Conservation (phyloP, 1,140 invertebrate species). For the Drosophila parabipectinata region DNA sequence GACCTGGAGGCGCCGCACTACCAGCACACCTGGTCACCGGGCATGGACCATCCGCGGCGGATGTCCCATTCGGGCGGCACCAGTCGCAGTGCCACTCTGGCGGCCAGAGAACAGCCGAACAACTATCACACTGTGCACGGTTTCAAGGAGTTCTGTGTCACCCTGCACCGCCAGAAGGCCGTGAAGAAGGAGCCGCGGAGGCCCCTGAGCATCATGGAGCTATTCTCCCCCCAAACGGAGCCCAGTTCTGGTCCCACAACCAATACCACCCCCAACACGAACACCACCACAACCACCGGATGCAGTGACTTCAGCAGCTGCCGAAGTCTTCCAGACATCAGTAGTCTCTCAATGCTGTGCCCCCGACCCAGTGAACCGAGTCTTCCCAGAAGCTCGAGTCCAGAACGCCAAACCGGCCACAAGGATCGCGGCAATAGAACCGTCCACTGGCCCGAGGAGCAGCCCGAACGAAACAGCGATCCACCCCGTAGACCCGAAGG, state of each 20-base stretch:
- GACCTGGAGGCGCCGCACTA: constrained; percentile 34
- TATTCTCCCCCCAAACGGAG: constrained; percentile 26
- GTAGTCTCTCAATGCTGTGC: constrained; percentile 1
- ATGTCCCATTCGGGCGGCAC: background rate
- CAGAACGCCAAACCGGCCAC: background rate
- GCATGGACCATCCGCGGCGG: background rate
- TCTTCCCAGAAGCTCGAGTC: background rate
- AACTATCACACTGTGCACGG: constrained; percentile 69
- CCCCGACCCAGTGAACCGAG: background rate
- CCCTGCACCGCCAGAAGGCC: constrained; percentile 51
- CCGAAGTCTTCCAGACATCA: constrained; percentile 51
- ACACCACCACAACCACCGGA: background rate
- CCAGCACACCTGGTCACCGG: constrained; percentile 53
- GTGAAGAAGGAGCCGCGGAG: background rate
- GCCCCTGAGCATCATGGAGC: constrained; percentile 39
- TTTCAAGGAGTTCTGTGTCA: constrained; percentile 64
- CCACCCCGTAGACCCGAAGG: background rate
- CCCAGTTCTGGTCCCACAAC: background rate
- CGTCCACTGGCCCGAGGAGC: constrained; percentile 41
- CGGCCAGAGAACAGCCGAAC: background rate
- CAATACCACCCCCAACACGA: background rate
- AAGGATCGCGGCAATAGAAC: constrained; percentile 4
- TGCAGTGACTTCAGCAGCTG: constrained; percentile 13
- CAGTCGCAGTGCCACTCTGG: background rate
- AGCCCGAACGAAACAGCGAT: background rate